Evolutionary conservation across 2,888 invertebrate species (phyloP).

Genomic region (Melipona bicolor): DNA sequence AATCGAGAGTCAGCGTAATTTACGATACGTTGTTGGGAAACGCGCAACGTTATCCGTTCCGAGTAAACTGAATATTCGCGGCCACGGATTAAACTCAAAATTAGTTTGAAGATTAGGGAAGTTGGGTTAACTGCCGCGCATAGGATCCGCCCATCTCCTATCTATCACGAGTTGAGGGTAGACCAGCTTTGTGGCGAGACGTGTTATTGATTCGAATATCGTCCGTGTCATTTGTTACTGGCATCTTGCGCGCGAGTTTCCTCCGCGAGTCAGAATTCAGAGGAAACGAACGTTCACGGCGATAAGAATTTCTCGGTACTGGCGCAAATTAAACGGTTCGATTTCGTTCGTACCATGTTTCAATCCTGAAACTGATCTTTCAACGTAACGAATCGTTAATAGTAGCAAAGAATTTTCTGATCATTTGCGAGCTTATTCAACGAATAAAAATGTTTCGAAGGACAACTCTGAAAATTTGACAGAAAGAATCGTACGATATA

Average conservation of each 20-base stretch:
- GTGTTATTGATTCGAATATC: constrained; percentile 53
- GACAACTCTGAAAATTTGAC: too few species aligned
- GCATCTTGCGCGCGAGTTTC: not conserved
- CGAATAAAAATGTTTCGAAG: too few species aligned
- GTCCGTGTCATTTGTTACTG: constrained; percentile 24
- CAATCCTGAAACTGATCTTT: not conserved
- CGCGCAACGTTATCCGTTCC: constrained; percentile 36
- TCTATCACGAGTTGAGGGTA: constrained; percentile 56
- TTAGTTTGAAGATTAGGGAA: constrained; percentile 78
- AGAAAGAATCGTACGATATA: too few species aligned
- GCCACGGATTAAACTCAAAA: constrained; percentile 75
- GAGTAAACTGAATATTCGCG: constrained; percentile 62
- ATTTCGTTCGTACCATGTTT: not conserved
- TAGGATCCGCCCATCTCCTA: constrained; percentile 42
- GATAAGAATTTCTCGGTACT: too few species aligned
- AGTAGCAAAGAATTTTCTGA: too few species aligned
- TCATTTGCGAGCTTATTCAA: too few species aligned
- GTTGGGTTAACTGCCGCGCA: constrained; percentile 72
- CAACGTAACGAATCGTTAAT: too few species aligned
- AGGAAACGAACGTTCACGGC: not conserved
- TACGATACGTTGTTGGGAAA: constrained; percentile 40
- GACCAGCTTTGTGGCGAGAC: constrained; percentile 51
- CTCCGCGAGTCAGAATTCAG: not conserved
- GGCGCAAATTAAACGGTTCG: too few species aligned
- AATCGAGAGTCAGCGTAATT: constrained; percentile 30